Percentiles rank a stretch among this genome's conserved stretches.
These are phyloP conservation scores for Cantharis lateralis DNA, from an alignment of 2,888 invertebrate species.

Conservation along the genomic window DNA sequence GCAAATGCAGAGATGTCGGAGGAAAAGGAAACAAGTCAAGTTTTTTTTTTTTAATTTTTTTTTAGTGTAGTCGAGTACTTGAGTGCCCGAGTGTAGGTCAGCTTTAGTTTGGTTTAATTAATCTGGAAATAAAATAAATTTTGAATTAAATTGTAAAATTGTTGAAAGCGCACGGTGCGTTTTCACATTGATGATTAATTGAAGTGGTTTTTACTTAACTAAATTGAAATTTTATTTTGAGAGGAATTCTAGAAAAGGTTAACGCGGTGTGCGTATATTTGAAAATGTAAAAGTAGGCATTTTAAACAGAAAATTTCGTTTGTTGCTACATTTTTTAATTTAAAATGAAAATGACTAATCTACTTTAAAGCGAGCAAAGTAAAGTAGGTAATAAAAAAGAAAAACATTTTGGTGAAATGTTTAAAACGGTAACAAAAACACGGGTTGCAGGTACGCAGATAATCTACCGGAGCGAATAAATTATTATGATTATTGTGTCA, in stretches of 20 bases:
- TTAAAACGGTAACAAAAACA: not conserved
- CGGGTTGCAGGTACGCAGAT: not conserved
- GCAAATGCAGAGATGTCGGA: slow-evolving; percentile 21
- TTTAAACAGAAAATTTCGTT: not conserved
- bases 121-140: not conserved
- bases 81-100: not conserved
- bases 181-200: not conserved
- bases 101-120: not conserved
- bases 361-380: not conserved
- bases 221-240: not conserved
- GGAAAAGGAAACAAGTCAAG: slow-evolving; percentile 4
- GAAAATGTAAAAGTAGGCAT: not conserved
- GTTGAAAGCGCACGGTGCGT: not conserved
- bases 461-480: not conserved
- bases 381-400: not conserved
- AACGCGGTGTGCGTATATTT: not conserved
- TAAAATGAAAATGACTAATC: not conserved
- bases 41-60: not conserved
- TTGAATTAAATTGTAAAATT: not conserved
- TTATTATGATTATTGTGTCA: not conserved
- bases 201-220: not conserved
- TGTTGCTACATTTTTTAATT: not conserved
- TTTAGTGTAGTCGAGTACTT: not conserved
- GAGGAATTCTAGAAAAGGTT: not conserved
- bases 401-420: not conserved